These are phyloP conservation scores for Elymnias hypermnestra DNA, from an alignment of 1,140 invertebrate species.

Conservation along the genomic window DNA sequence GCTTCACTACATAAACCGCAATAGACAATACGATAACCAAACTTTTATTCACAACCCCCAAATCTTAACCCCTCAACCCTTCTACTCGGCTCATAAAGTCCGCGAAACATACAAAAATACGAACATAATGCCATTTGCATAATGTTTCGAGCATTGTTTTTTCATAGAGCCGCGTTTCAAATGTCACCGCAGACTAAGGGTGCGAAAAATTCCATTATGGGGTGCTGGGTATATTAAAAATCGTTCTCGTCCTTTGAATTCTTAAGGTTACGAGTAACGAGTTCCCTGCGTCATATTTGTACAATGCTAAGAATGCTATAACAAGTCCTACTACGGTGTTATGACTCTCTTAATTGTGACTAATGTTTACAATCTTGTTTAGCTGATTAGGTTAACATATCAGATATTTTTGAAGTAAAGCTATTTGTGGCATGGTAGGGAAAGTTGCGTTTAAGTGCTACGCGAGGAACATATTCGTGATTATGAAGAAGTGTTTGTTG, in stretches of 20 bases:
- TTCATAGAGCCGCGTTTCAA: slow-evolving; percentile 68
- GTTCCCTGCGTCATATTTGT: background rate
- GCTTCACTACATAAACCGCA: slow-evolving; percentile 45
- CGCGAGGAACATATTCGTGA: no score
- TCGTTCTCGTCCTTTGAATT: slow-evolving; percentile 67
- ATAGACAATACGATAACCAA: slow-evolving; percentile 56
- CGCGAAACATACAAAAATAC: slow-evolving; percentile 67
- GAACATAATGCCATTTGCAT: slow-evolving; percentile 74
- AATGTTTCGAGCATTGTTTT: slow-evolving; percentile 71
- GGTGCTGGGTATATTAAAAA: slow-evolving; percentile 70
- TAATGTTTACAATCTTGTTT: no score
- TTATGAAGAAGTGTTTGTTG: no score
- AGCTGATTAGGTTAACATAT: no score
- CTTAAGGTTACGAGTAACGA: slow-evolving; percentile 47
- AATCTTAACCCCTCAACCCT: slow-evolving; percentile 68
- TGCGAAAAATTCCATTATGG: slow-evolving; percentile 66
- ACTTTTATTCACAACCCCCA: slow-evolving; percentile 45
- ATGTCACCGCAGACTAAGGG: slow-evolving; percentile 68
- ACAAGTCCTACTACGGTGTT: no score
- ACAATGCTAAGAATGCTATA: no score
- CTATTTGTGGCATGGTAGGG: no score
- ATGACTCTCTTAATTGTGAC: no score
- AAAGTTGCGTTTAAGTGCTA: no score
- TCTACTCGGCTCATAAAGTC: slow-evolving; percentile 69
- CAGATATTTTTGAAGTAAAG: no score